A percentile compares a stretch with the other conserved stretches of the same genome.
Conservation (phyloP, 2,797 vertebrate species). For the Erpetoichthys calabaricus region DNA sequence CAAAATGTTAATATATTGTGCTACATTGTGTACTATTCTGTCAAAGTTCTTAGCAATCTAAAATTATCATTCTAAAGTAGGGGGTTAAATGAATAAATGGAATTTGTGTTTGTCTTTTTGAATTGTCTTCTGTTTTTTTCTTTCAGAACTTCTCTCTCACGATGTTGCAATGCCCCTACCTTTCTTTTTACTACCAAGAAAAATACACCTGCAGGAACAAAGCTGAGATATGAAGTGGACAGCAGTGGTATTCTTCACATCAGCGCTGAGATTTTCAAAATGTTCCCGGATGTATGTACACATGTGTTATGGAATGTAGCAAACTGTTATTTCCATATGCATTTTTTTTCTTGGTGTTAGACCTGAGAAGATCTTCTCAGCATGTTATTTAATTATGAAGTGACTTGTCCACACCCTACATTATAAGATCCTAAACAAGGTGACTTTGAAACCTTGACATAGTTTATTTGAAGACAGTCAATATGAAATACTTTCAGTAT, state of each 20-base stretch:
- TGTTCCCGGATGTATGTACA: constrained; percentile 84
- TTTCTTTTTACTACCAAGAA: constrained; percentile 94
- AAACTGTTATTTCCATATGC: background rate
- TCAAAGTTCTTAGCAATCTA: too few species aligned
- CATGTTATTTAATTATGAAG: too few species aligned
- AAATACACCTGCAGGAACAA: constrained; percentile 84
- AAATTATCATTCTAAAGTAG: too few species aligned
- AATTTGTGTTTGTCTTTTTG: background rate
- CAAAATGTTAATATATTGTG: too few species aligned
- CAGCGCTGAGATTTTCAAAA: constrained; percentile 81
- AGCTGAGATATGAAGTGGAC: constrained; percentile 91
- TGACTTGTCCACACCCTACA: too few species aligned
- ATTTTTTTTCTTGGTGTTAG: background rate
- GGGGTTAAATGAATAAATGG: background rate
- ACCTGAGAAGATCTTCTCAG: too few species aligned
- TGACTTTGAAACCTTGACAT: too few species aligned
- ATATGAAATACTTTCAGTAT: too few species aligned
- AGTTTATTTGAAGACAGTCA: too few species aligned
- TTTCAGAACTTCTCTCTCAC: constrained; percentile 67
- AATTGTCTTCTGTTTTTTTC: background rate
- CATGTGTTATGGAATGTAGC: background rate
- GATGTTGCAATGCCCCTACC: constrained; percentile 89
- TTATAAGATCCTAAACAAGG: too few species aligned
- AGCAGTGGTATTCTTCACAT: constrained; percentile 84
- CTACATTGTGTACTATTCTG: too few species aligned